phyloP scores from a whole-genome alignment of 2,888 invertebrate genomes.

The Epirrhoe alternata region DNA sequence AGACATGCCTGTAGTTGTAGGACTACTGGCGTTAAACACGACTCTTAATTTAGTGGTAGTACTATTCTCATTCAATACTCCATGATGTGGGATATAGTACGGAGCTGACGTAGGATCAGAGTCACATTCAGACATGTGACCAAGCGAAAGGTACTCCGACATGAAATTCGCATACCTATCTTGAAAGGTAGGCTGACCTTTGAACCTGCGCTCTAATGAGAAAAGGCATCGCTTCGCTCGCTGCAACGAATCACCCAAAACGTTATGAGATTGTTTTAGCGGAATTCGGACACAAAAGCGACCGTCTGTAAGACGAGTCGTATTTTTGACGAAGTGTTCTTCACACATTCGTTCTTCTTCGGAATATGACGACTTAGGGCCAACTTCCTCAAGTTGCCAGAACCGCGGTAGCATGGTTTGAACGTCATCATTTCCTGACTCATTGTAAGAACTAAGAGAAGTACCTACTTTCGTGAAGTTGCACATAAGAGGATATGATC shows the following conservation, averaged over 20 bases:
- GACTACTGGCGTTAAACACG: conserved; percentile 35
- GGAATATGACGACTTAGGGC: conserved; percentile 16
- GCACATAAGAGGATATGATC: conserved; percentile 23
- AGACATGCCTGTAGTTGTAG: conserved; percentile 6
- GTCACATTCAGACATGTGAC: conserved; percentile 41
- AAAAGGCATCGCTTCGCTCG: conserved; percentile 37
- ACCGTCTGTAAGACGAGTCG: conserved; percentile 42
- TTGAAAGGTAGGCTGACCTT: conserved; percentile 6
- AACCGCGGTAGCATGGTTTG: conserved; percentile 26
- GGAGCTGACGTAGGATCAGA: neutral
- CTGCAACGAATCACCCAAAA: conserved; percentile 42
- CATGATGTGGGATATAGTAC: conserved; percentile 32
- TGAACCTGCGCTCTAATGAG: conserved; percentile 15
- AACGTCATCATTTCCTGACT: conserved; percentile 9
- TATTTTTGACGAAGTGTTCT: conserved; percentile 45
- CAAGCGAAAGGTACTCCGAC: conserved; percentile 41
- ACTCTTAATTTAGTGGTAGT: conserved; percentile 35
- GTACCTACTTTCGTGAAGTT: conserved; percentile 20
- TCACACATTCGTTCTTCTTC: conserved; percentile 44
- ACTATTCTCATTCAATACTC: conserved; percentile 33
- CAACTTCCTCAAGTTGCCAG: conserved; percentile 41
- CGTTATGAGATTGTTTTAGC: conserved; percentile 32
- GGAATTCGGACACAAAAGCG: conserved; percentile 46
- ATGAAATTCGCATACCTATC: conserved; percentile 42
- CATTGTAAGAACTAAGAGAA: conserved; percentile 1